Conservation (phyloP, 2,888 invertebrate genomes). For the Tenthredo notha region DNA sequence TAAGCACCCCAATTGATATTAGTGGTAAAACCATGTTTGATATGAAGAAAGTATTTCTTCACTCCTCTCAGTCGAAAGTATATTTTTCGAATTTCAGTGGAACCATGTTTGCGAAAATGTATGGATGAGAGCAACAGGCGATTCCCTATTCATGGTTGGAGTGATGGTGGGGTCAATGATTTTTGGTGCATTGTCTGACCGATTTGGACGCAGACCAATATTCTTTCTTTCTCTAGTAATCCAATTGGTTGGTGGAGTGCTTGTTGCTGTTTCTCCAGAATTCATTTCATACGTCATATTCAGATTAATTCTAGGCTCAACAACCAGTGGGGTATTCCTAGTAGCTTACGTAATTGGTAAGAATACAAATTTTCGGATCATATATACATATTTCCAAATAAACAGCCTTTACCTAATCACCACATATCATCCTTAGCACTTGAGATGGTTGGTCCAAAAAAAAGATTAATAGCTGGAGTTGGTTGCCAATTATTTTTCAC, state of each 20-base stretch:
- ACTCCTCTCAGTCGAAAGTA: background rate
- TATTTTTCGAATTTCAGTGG: conserved; percentile 80
- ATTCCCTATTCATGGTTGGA: conserved; percentile 86
- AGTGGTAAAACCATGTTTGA: background rate
- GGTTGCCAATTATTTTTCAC: conserved; percentile 89
- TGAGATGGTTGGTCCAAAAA: conserved; percentile 87
- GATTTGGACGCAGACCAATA: conserved; percentile 86
- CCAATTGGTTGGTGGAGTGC: conserved; percentile 84
- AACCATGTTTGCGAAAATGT: conserved; percentile 84
- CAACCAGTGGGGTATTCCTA: conserved; percentile 88
- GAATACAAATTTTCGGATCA: conserved; percentile 54
- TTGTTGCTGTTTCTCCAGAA: conserved; percentile 85
- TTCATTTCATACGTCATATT: conserved; percentile 85
- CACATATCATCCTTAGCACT: conserved; percentile 75
- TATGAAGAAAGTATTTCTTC: background rate
- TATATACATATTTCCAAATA: background rate
- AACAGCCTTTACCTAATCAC: background rate
- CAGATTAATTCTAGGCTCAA: conserved; percentile 85
- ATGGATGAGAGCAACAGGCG: conserved; percentile 84
- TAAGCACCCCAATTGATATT: background rate
- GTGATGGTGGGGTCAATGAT: conserved; percentile 87
- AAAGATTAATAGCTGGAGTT: conserved; percentile 85
- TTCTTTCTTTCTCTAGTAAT: conserved; percentile 87
- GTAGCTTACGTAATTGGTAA: conserved; percentile 89
- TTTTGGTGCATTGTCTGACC: conserved; percentile 87